phyloP scores from a whole-genome alignment of 2,797 vertebrate species.

The Lutjanus argentimaculatus region DNA sequence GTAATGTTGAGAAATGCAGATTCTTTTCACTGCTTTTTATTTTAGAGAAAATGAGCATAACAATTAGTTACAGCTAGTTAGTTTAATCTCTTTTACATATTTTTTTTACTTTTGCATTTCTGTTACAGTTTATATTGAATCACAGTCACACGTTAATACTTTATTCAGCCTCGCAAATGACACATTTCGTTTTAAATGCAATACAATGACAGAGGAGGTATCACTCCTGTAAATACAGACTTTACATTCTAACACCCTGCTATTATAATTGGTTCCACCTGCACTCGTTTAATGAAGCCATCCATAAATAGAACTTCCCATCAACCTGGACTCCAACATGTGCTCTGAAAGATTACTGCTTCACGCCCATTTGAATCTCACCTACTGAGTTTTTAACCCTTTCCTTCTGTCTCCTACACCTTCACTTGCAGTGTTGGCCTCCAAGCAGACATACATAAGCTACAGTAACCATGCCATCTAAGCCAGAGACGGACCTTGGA shows the following conservation, averaged over 20 bases:
- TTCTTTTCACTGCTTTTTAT: no score
- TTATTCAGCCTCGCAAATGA: neutral
- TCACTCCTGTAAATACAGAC: slow-evolving; percentile 31
- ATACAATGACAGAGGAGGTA: neutral
- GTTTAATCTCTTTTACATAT: neutral
- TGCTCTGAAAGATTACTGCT: slow-evolving; percentile 32
- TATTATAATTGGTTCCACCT: slow-evolving; percentile 53
- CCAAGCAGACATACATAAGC: slow-evolving; percentile 97
- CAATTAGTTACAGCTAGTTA: neutral
- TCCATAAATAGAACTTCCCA: slow-evolving; percentile 54
- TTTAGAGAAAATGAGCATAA: neutral
- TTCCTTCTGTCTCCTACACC: slow-evolving; percentile 36
- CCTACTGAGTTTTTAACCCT: slow-evolving; percentile 41
- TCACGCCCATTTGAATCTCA: slow-evolving; percentile 39
- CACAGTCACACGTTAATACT: neutral
- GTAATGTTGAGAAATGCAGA: no score
- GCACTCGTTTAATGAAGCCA: slow-evolving; percentile 42
- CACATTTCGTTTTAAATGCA: slow-evolving; percentile 17
- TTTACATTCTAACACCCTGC: slow-evolving; percentile 41
- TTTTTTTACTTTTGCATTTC: neutral
- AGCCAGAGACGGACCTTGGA: slow-evolving; percentile 57
- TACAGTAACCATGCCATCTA: slow-evolving; percentile 98
- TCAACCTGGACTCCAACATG: slow-evolving; percentile 46
- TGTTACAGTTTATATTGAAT: neutral
- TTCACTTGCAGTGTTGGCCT: slow-evolving; percentile 88